Base-by-base conservation (phyloP, 1,140 invertebrate genomes). In the Monomorium pharaonis region DNA sequence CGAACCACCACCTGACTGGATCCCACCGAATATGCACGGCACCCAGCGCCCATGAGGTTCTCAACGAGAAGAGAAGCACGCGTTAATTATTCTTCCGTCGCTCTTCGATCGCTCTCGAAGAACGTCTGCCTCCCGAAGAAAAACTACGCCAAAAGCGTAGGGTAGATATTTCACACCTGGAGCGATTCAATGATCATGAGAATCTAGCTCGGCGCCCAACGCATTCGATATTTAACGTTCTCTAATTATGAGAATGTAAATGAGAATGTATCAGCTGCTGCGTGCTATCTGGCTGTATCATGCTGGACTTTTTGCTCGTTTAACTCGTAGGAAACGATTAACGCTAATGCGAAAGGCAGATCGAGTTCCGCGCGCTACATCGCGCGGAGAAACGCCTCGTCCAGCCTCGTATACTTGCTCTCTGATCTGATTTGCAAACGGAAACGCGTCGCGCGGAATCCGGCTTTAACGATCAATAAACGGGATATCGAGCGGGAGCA, bases 1-100 rank as follows among this genome's bases (percentile, higher is more conserved):
- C 86, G 60, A 87, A 85, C 90, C 85, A 78, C 90, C 90, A 92
- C 90, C 90, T 92, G 90, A 92, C 87, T 89, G 63, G 86, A 85
- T 90, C 80, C 65, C 81, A 90, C 84, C 84, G 84, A 90, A 90
- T 69, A 80, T 90, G 67, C 54, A 78, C 85, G 78, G 5, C 10
- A 21, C 14, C 30, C 49, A 44, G 18, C 37, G 6, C 27, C 58
- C 74, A 42, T 44, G 62, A 78, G 27, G 44, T 24, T 80, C 30
- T 69, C 62, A 49, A 69, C 58, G 37, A 51, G 47, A 18, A 9
- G 30, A 21, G n/a, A 63, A 14, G 4, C 0, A 44, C 21, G 9
- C 6, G 0, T 37, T 24, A 37, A 67, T 67, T 78, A 16, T 51
- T 80, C 24, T 33, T 24, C 1, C 30, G 44, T 16, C 21, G 2